Conservation (phyloP, 2,888 invertebrate species). For the Halocaridina rubra region DNA sequence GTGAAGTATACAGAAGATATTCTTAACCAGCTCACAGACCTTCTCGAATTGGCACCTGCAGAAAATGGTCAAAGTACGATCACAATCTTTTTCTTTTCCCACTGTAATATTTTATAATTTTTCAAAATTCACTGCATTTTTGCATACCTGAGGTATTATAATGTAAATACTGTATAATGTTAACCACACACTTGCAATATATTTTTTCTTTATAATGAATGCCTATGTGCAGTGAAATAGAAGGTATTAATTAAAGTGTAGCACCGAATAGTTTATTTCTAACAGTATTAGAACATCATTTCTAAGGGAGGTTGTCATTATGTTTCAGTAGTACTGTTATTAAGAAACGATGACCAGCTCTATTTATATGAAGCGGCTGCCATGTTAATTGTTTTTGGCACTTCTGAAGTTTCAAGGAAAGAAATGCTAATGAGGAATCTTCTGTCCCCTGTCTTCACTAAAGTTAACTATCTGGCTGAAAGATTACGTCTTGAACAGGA, state of each 20-base stretch:
- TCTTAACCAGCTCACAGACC: slow-evolving; percentile 70
- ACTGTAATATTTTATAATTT: too few relatives aligned
- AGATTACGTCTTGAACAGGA: slow-evolving; percentile 66
- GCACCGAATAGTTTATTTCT: too few relatives aligned
- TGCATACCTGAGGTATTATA: too few relatives aligned
- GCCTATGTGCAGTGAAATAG: too few relatives aligned
- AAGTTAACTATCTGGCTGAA: slow-evolving; percentile 68
- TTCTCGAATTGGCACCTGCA: slow-evolving; percentile 70
- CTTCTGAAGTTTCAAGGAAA: slow-evolving; percentile 69
- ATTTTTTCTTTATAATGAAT: too few relatives aligned
- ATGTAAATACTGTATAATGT: too few relatives aligned
- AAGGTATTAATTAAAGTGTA: not conserved
- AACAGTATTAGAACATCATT: not conserved
- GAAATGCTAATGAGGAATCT: slow-evolving; percentile 69
- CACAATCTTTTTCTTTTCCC: too few relatives aligned
- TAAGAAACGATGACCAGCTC: slow-evolving; percentile 71
- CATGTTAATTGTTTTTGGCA: slow-evolving; percentile 72
- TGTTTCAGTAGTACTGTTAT: not conserved
- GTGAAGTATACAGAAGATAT: slow-evolving; percentile 71
- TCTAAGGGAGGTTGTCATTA: not conserved
- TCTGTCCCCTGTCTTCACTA: slow-evolving; percentile 70
- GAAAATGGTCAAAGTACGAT: slow-evolving; percentile 66
- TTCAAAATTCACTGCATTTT: too few relatives aligned
- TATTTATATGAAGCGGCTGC: slow-evolving; percentile 74
- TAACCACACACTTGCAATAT: too few relatives aligned